Base-by-base conservation (phyloP, 2,797 vertebrate species). In the Mycteria americana region DNA sequence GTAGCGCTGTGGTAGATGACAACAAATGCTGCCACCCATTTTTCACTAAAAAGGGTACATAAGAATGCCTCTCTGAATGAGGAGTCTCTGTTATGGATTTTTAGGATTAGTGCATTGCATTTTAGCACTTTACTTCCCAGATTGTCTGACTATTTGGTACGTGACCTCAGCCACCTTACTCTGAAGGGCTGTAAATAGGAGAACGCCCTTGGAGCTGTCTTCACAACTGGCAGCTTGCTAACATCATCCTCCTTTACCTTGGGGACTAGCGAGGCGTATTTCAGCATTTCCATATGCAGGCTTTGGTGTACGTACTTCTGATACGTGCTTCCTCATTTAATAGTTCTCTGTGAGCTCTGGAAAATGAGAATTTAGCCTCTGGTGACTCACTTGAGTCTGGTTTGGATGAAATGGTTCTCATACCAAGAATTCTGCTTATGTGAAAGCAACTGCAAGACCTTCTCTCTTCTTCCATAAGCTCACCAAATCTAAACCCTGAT, bases 131-230 rank as follows among this genome's bases (percentile, higher is more conserved):
- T 46, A 18, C 10, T 60, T 84, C 72, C 21, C 46, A 28, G 33
- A 54, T 68, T 65, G 31, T 46, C 31, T 87, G 53, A 93, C 41
- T 91, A 70, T 48, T 83, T 91, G 56, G 33, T 77, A 0, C 8
- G 5, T 93, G 80, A 93, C 54, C 41, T 95, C 80, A 82, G 59
- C 43, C 15, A 46, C 50, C 39, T 84, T 62, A 17, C 23, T 78
- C n/a, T 69, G 46, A 62, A 84, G 63, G 18, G 35, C 27, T 73
- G 73, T 93, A 88, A 92, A 62, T 15, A 65, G 68, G 88, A 90
- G 33, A 93, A 95, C 30, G 24, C 92, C 93, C 83, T 90, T 94
- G 76, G 83, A 93, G 24, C 77, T 30, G 33, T 62, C n/a, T 81
- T 65, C 24, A 13, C 45, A 57, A 31, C 59, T 95, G 69, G 69